Conservation (phyloP, 2,797 vertebrate species). For the Melanotaenia maccullochi region DNA sequence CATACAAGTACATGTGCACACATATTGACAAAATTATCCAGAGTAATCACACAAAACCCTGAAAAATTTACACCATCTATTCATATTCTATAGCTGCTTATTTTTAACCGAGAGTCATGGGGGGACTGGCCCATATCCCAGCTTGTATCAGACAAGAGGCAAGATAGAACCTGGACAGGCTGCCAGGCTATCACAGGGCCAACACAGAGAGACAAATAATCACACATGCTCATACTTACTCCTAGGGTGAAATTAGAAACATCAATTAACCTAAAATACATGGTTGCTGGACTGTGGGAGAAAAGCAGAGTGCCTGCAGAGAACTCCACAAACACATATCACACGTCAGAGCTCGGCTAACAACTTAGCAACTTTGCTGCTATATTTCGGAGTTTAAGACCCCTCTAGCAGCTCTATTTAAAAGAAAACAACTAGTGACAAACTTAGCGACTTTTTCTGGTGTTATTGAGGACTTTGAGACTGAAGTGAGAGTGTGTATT, state of each 20-base stretch:
- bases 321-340: not conserved
- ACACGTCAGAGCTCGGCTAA: too few relatives aligned
- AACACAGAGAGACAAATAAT: too few relatives aligned
- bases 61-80: not conserved
- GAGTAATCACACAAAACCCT: not conserved
- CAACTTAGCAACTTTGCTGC: too few relatives aligned
- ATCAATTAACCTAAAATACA: not conserved
- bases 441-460: too few relatives aligned
- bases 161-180: not conserved
- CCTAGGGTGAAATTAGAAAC: not conserved
- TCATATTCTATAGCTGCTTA: too few relatives aligned
- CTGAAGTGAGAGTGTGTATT: too few relatives aligned
- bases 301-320: not conserved
- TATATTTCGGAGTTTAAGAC: too few relatives aligned
- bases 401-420: too few relatives aligned
- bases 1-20: not conserved
- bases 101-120: too few relatives aligned
- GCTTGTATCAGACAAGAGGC: not conserved
- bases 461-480: too few relatives aligned
- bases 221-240: not conserved
- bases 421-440: too few relatives aligned
- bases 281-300: not conserved
- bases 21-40: not conserved
- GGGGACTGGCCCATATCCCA: not conserved
- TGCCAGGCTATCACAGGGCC: not conserved